phyloP scores from a whole-genome alignment of 1,140 invertebrate species.

The Polypedilum vanderplanki region DNA sequence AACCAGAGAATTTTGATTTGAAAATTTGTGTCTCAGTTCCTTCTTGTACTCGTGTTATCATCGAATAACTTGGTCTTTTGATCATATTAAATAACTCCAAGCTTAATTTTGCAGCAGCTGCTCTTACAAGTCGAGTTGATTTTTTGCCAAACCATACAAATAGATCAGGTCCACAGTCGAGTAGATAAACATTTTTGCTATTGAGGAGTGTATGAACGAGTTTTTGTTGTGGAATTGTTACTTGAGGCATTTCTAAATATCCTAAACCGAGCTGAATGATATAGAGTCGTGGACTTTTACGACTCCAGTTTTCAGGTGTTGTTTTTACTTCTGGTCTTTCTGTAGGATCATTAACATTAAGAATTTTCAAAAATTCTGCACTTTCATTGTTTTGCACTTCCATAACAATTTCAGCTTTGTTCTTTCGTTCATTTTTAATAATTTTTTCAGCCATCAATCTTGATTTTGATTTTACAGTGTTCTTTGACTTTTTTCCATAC shows the following conservation, averaged over 20 bases:
- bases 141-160: constrained; percentile 99
- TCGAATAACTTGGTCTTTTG: constrained; percentile 76
- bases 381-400: constrained; percentile 77
- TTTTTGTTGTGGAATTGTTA: constrained; percentile 72
- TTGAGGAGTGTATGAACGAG: constrained; percentile 68
- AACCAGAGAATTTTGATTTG: constrained; percentile 94
- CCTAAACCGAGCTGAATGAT: constrained; percentile 96
- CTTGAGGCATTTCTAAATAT: constrained; percentile 95
- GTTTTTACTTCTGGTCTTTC: constrained; percentile 41
- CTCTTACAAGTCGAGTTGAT: constrained; percentile 89
- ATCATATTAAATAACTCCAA: constrained; percentile 93
- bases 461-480: constrained; percentile 90
- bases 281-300: constrained; percentile 84
- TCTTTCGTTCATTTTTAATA: constrained; percentile 97
- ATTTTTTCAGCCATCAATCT: constrained; percentile 96
- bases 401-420: constrained; percentile 82
- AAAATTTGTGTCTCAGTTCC: constrained; percentile 84
- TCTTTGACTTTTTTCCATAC: constrained; percentile 88
- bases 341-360: constrained; percentile 49
- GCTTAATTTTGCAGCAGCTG: constrained; percentile 91
- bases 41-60: constrained; percentile 83
- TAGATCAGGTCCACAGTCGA: constrained; percentile 93
- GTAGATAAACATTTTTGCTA: constrained; percentile 93
- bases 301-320: constrained; percentile 35
- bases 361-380: constrained; percentile 72